These are phyloP conservation scores for Corydoras sp. DNA, from an alignment of 2,113 vertebrate genomes.

Conservation along the genomic window DNA sequence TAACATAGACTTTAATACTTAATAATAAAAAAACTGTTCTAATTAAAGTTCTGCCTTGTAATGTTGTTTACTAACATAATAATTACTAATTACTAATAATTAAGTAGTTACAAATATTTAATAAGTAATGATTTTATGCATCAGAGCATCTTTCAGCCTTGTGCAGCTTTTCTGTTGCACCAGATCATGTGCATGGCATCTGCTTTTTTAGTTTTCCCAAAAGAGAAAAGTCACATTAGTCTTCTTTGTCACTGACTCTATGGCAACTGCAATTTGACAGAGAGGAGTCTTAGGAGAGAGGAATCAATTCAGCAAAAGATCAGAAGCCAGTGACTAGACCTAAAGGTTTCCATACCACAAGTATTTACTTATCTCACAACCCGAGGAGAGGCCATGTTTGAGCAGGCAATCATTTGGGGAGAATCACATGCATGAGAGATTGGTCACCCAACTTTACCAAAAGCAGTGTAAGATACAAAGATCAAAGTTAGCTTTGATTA, in stretches of 20 bases:
- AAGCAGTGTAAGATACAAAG: not conserved
- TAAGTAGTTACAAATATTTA: too few species aligned
- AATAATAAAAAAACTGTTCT: too few species aligned
- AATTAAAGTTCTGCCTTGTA: too few species aligned
- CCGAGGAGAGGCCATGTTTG: slow-evolving; percentile 27
- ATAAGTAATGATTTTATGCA: not conserved
- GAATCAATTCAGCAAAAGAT: slow-evolving; percentile 22
- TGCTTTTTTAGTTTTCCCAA: slow-evolving; percentile 28
- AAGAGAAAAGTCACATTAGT: slow-evolving; percentile 3
- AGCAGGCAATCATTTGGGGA: slow-evolving; percentile 3
- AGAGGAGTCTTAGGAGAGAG: slow-evolving; percentile 19
- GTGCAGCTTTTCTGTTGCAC: not conserved
- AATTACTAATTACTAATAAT: too few species aligned
- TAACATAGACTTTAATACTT: too few species aligned
- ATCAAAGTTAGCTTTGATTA: slow-evolving; percentile 25
- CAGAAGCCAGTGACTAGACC: slow-evolving; percentile 21
- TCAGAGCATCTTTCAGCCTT: not conserved
- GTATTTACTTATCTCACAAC: slow-evolving; percentile 46
- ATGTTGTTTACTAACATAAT: too few species aligned
- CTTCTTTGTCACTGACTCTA: slow-evolving; percentile 23
- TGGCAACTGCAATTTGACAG: slow-evolving; percentile 34
- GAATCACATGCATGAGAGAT: slow-evolving; percentile 21
- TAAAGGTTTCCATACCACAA: slow-evolving; percentile 13
- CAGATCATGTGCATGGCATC: not conserved
- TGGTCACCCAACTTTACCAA: not conserved